Percentiles rank a stretch among this genome's conserved stretches.
Evolutionary conservation across 2,113 vertebrate species (phyloP).

Genomic region (Canis aureus): DNA sequence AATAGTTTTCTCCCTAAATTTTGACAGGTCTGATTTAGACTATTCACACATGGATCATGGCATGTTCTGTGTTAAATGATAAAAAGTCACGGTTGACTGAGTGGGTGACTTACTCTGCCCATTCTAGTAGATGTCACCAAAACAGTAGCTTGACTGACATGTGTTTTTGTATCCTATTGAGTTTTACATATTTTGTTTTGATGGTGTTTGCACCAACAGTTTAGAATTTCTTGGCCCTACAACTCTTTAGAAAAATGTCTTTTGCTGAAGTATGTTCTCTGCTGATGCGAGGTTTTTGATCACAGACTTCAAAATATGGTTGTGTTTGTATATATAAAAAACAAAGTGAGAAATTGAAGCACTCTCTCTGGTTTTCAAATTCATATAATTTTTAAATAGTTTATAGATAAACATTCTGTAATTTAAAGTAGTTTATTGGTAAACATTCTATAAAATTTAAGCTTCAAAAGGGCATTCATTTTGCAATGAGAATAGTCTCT

Average conservation of each 20-base stretch:
- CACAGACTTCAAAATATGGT: neutral
- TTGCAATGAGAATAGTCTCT: neutral
- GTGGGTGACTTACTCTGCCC: neutral
- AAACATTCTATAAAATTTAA: neutral
- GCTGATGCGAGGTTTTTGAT: neutral
- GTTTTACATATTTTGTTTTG: neutral
- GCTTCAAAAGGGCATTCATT: neutral
- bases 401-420: neutral
- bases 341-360: neutral
- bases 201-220: neutral
- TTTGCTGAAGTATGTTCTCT: neutral
- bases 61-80: neutral
- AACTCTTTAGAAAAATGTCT: neutral
- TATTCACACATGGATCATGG: neutral
- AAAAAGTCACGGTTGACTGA: neutral
- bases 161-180: neutral
- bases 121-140: neutral
- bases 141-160: neutral
- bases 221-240: neutral
- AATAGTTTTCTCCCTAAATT: neutral
- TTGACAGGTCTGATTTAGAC: slow-evolving; percentile 11
- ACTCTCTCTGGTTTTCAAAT: neutral
- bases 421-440: neutral
- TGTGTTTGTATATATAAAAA: neutral
- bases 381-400: neutral